These are phyloP conservation scores for Anguilla megastoma DNA, from an alignment of 2,797 vertebrate genomes.

Conservation along the genomic window DNA sequence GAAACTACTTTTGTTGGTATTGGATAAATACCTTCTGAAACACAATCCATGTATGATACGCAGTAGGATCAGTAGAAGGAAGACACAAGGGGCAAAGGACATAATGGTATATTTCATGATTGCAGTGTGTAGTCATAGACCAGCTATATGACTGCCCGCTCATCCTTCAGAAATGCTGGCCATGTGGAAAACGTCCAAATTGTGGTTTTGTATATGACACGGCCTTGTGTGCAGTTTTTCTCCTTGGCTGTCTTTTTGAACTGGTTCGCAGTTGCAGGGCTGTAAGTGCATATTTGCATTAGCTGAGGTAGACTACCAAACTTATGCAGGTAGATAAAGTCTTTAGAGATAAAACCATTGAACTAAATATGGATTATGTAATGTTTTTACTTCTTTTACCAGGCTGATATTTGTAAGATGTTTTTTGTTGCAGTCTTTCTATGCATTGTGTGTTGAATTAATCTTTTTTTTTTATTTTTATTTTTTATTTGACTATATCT, in stretches of 20 bases:
- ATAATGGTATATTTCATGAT: neutral
- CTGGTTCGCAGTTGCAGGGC: neutral
- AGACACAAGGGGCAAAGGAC: neutral
- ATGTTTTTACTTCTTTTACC: neutral
- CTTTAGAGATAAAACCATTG: neutral
- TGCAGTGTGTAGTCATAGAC: neutral
- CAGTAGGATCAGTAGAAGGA: neutral
- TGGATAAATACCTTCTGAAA: neutral
- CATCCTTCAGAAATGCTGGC: neutral
- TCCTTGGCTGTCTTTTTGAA: neutral
- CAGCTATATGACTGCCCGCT: neutral
- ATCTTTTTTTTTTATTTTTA: neutral
- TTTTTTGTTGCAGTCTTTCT: neutral
- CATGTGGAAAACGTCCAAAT: neutral
- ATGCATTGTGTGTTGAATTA: neutral
- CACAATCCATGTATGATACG: neutral
- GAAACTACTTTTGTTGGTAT: neutral
- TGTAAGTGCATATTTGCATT: neutral
- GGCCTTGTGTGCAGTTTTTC: neutral
- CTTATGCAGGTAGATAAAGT: neutral
- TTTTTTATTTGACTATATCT: neutral
- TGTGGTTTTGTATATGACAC: neutral
- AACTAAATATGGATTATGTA: neutral
- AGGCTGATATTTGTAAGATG: neutral
- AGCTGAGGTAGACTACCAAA: neutral